Evolutionary conservation across 2,888 invertebrate species (phyloP), one percentile per base, ranked within the genome.

Genomic region (Lissocephala sabroskyi): DNA sequence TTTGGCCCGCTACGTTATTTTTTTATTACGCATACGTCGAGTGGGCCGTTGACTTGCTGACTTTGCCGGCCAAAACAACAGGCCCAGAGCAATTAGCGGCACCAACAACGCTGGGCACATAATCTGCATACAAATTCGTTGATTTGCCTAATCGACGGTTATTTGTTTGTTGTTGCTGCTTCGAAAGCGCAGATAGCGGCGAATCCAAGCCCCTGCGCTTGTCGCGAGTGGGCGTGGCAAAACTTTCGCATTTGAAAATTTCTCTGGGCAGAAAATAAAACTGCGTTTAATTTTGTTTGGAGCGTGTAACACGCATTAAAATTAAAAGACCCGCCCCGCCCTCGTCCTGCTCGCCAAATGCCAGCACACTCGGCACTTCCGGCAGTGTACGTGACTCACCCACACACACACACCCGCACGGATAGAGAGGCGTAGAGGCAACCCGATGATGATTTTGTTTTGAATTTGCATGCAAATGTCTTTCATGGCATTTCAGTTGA

Each of bases 141-240:
- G 73, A 77, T 77, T 78, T 75, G 71, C 78, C 73, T 77, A 71
- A 71, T 77, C 78, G 75, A 75, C 76, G 76, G 67, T 75, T 77
- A 71, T 75, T 77, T 77, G 77, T 70, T 35, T 10, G 59, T 62
- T 67, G 62, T 49, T n/a, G n/a, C n/a, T n/a, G n/a, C 56, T 36
- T 11, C 18, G 16, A 42, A 18, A 42, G 32, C 2, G 11, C 14
- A 18, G 42, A 23, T 10, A 19, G n/a, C n/a, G n/a, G n/a, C n/a
- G n/a, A n/a, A n/a, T n/a, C n/a, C 36, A 41, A 56, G 61, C 61
- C 56, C 64, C 56, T 55, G 47, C 47, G 52, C 64, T 64, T 64
- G 61, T 52, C 64, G 64, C 52, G 59, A 18, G 35, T 39, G 39
- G 17, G 14, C 16, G 18, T 26, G 18, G 42, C 39, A 53, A 55